phyloP scores from a whole-genome alignment of 2,888 invertebrate species.

The Cerastis rubricosa region DNA sequence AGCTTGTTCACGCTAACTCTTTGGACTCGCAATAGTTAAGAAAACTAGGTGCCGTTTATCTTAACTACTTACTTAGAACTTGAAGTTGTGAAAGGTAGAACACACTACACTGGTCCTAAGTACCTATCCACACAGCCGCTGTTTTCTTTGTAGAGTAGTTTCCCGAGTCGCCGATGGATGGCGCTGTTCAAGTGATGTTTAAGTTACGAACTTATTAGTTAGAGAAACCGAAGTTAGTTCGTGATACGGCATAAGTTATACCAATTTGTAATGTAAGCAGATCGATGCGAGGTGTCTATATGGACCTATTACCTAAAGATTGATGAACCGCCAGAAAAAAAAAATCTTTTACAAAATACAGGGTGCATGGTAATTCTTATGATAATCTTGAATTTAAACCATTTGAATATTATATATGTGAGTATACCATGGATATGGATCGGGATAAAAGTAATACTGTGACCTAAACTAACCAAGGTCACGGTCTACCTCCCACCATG shows the following conservation, averaged over 20 bases:
- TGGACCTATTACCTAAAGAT: not conserved
- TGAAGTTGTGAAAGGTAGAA: conserved; percentile 38
- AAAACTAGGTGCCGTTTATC: conserved; percentile 39
- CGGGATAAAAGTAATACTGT: too few species aligned
- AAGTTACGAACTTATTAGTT: conserved; percentile 54
- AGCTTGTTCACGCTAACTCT: conserved; percentile 4
- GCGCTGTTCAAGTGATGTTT: conserved; percentile 56
- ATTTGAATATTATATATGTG: too few species aligned
- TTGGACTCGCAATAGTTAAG: not conserved
- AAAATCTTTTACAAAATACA: not conserved
- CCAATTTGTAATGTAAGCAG: conserved; percentile 28
- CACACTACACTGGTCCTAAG: conserved; percentile 32
- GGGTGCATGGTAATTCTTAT: too few species aligned
- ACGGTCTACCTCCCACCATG: not conserved
- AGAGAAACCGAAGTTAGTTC: conserved; percentile 56
- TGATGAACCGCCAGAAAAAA: not conserved
- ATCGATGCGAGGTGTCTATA: conserved; percentile 1
- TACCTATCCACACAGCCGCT: conserved; percentile 8
- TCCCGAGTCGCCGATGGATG: conserved; percentile 41
- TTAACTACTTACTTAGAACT: conserved; percentile 49
- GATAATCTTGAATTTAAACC: too few species aligned
- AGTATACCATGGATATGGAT: too few species aligned
- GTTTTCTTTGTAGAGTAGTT: conserved; percentile 53
- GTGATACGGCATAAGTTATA: conserved; percentile 48
- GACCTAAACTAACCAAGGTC: too few species aligned